Conservation (phyloP, 1,140 invertebrate species). For the Drosophila sturtevanti region DNA sequence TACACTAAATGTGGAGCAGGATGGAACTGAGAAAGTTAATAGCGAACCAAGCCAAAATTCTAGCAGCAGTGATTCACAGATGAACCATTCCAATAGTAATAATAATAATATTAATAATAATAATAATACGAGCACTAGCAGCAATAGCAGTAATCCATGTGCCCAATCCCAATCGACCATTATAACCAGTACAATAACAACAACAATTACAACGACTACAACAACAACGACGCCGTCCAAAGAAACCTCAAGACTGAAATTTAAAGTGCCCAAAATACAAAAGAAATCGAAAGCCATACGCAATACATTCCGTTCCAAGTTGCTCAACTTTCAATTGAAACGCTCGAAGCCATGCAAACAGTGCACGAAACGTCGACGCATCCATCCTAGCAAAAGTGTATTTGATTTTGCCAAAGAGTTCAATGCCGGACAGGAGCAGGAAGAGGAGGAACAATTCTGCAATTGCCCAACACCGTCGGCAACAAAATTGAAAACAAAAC, state of each 20-base stretch:
- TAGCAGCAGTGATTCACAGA: slow-evolving; percentile 32
- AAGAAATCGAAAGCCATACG: slow-evolving; percentile 81
- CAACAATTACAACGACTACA: slow-evolving; percentile 49
- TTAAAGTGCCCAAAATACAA: slow-evolving; percentile 81
- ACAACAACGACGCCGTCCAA: slow-evolving; percentile 71
- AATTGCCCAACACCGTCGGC: slow-evolving; percentile 48
- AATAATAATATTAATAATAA: slow-evolving; percentile 41
- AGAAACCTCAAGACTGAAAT: slow-evolving; percentile 76
- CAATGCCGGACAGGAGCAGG: slow-evolving; percentile 24
- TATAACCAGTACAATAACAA: slow-evolving; percentile 57
- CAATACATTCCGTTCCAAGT: slow-evolving; percentile 77
- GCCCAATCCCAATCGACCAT: slow-evolving; percentile 50
- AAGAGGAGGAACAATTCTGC: slow-evolving; percentile 61
- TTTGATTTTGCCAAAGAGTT: slow-evolving; percentile 76
- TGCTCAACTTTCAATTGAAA: slow-evolving; percentile 72
- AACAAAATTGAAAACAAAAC: slow-evolving; percentile 39
- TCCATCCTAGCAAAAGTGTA: slow-evolving; percentile 78
- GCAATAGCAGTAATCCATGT: slow-evolving; percentile 40
- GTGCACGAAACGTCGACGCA: slow-evolving; percentile 74
- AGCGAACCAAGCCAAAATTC: slow-evolving; percentile 24
- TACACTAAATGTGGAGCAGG: slow-evolving; percentile 39
- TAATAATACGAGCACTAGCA: slow-evolving; percentile 10
- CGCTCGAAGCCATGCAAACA: slow-evolving; percentile 71
- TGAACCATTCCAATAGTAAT: slow-evolving; percentile 23
- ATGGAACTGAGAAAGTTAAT: slow-evolving; percentile 15